Conservation (phyloP, 2,888 invertebrate species). For the Lordiphosa fenestrarum region DNA sequence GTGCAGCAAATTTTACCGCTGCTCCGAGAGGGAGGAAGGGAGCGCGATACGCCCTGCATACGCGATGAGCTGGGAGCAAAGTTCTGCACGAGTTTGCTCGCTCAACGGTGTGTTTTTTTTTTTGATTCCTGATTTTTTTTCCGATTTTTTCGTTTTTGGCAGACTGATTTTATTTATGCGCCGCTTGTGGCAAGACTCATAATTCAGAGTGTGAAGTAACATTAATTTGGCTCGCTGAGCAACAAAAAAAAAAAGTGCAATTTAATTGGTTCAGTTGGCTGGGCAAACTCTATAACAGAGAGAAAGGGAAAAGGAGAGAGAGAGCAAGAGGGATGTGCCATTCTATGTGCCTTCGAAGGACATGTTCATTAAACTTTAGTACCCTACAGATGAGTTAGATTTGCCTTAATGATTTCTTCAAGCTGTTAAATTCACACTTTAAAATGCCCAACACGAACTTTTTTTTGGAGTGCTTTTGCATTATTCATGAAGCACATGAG, state of each 20-base stretch:
- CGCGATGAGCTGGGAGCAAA: conserved; percentile 54
- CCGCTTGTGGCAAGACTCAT: conserved; percentile 71
- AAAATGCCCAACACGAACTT: conserved; percentile 3
- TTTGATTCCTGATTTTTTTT: neutral
- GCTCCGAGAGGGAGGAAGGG: conserved; percentile 6
- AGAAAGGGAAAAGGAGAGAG: neutral
- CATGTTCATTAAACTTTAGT: too few relatives aligned
- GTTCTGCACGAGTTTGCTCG: conserved; percentile 6
- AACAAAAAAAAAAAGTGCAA: conserved; percentile 35
- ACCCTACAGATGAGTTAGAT: too few relatives aligned
- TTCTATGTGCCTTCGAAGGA: too few relatives aligned
- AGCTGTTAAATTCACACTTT: too few relatives aligned
- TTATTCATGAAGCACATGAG: too few relatives aligned
- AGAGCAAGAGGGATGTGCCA: neutral
- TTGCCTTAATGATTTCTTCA: too few relatives aligned
- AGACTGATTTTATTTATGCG: conserved; percentile 74
- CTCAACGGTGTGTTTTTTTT: conserved; percentile 7
- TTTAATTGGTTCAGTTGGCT: conserved; percentile 61
- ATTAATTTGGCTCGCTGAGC: conserved; percentile 42
- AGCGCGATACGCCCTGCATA: conserved; percentile 56
- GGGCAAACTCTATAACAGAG: conserved; percentile 10
- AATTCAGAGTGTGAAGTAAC: conserved; percentile 66
- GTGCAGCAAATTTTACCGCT: conserved; percentile 71
- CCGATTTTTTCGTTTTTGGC: conserved; percentile 27
- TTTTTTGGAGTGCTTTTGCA: conserved; percentile 2